These are phyloP conservation scores for Rhinatrema bivittatum DNA, from an alignment of 2,797 vertebrate genomes.

Conservation along the genomic window DNA sequence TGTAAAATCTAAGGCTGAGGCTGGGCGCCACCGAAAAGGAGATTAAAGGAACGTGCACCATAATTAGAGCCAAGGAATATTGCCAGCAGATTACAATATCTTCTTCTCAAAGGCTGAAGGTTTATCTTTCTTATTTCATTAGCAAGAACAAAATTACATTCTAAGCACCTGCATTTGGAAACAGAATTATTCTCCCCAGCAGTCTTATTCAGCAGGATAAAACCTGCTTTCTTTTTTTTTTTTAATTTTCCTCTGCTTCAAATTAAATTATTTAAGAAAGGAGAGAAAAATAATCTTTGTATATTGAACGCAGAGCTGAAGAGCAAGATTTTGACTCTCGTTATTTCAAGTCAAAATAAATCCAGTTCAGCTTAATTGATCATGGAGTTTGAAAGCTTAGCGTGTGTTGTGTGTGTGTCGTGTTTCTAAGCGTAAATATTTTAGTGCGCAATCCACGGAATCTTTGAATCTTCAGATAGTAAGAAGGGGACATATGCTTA, in stretches of 20 bases:
- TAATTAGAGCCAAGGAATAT: no score
- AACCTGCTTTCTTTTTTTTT: neutral
- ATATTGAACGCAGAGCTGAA: neutral
- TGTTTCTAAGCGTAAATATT: neutral
- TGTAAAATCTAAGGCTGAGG: no score
- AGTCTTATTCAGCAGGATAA: neutral
- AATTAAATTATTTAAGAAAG: neutral
- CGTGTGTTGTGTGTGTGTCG: neutral
- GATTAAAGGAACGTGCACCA: no score
- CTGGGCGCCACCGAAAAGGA: no score
- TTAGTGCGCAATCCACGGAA: neutral
- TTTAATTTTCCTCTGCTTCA: neutral
- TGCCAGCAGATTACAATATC: no score
- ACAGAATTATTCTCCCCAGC: neutral
- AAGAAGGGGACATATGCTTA: no score
- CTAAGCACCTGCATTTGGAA: neutral
- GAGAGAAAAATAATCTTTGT: neutral
- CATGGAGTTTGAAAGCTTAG: neutral
- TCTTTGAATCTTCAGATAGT: slow-evolving; percentile 1
- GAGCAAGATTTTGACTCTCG: neutral
- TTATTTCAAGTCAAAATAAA: neutral
- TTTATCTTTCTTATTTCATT: neutral
- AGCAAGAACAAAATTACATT: neutral
- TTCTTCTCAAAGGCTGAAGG: neutral
- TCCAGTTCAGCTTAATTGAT: neutral